Evolutionary conservation across 2,113 vertebrate genomes (phyloP), one percentile per base, ranked within the genome.

Genomic region (Bos javanicus): DNA sequence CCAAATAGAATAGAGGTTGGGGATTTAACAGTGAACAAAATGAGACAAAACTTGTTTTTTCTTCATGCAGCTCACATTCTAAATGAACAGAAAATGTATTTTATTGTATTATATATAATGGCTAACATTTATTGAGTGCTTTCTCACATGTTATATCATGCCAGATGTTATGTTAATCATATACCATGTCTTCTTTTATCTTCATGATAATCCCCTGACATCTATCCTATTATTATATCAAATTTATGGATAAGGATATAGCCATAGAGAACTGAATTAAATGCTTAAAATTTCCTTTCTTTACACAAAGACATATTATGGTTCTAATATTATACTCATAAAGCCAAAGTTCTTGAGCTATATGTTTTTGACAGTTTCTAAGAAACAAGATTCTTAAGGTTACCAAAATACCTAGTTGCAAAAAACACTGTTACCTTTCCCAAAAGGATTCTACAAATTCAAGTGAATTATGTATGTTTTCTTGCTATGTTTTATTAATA

Each of bases 331-430:
- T 67, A 36, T 92, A 39, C 91, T 90, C 23, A 91, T 50, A 95
- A 83, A 60, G 14, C 57, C 46, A 43, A 3, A 16, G 86, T 94
- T 97, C 48, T 91, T 90, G 33, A 88, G 56, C 11, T 94, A 12
- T n/a, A 84, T 30, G 90, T 84, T 97, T 95, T 92, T 82, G 80
- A 28, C 36, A 97, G n/a, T 93, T 95, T 39, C 46, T 92, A n/a
- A 96, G 88, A 95, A 81, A 90, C n/a, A 87, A 46, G 60, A 46
- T 89, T 95, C 30, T 81, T 67, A 83, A 76, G 59, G 23, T 87
- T 71, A 86, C 21, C 80, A 60, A 96, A 91, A 91, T 48, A 96
- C 23, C 33, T 95, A 78, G 1, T 87, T 97, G 19, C 19, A 74
- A 80, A 93, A 87, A 78, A 87, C 19, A 78, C 57, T 89, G 23